Percentiles rank a stretch among this genome's conserved stretches.
phyloP scores from a whole-genome alignment of 2,113 vertebrate genomes.

The Rhabdornis inornatus region DNA sequence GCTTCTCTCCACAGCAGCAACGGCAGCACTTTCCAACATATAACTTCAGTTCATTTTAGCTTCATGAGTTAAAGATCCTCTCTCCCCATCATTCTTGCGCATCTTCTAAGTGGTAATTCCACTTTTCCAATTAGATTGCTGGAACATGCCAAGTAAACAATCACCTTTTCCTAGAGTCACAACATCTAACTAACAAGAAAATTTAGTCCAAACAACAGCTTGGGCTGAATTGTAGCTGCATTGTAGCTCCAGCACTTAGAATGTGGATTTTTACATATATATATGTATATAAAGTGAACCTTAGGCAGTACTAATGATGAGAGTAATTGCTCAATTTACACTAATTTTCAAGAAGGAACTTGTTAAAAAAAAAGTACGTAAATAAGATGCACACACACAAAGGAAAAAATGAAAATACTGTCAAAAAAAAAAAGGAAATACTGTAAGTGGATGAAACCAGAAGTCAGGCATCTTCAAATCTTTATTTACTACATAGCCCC shows the following conservation, averaged over 20 bases:
- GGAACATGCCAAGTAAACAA: constrained; percentile 59
- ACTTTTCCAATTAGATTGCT: constrained; percentile 71
- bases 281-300: neutral
- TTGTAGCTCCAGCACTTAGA: neutral
- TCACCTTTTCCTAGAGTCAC: constrained; percentile 50
- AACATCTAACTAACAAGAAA: constrained; percentile 4
- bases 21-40: constrained; percentile 35
- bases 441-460: neutral
- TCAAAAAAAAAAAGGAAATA: neutral
- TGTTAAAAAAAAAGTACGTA: neutral
- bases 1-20: constrained; percentile 39
- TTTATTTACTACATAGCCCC: neutral
- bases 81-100: constrained; percentile 56
- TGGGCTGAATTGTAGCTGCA: neutral
- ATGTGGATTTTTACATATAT: neutral
- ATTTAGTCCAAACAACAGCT: neutral
- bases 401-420: neutral
- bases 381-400: neutral
- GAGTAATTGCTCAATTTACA: neutral
- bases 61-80: constrained; percentile 56
- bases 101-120: constrained; percentile 68
- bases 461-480: neutral
- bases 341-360: neutral
- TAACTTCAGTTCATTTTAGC: constrained; percentile 64
- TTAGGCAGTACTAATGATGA: neutral